Percentiles rank a stretch among this genome's conserved stretches.
Conservation (phyloP, 2,888 invertebrate species). For the Timema podura region DNA sequence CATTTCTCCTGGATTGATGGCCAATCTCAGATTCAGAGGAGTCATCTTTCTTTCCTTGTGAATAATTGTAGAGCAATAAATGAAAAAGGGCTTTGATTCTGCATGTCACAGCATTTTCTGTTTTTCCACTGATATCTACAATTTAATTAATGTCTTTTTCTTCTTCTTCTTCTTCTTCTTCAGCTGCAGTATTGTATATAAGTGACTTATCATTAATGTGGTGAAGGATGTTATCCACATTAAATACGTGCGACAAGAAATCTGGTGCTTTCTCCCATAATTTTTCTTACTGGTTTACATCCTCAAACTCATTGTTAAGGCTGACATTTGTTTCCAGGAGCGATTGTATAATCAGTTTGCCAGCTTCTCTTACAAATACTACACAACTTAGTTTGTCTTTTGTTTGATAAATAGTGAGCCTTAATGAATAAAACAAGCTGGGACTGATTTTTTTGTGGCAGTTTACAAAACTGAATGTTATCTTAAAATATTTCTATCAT, state of each 20-base stretch:
- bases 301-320: not conserved
- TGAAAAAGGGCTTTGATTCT: not conserved
- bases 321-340: not conserved
- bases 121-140: not conserved
- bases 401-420: not conserved
- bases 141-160: not conserved
- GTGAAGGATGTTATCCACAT: not conserved
- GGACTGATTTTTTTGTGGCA: not conserved
- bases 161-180: not conserved
- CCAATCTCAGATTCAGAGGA: not conserved
- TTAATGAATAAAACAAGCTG: not conserved
- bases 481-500: not conserved
- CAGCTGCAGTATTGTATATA: not conserved
- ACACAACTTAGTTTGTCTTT: not conserved
- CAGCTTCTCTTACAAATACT: not conserved
- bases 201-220: not conserved
- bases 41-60: not conserved
- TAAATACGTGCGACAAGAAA: not conserved
- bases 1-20: conserved; percentile 7
- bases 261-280: not conserved
- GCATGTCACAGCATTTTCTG: not conserved
- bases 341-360: not conserved
- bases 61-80: not conserved
- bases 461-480: not conserved
- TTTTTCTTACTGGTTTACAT: conserved; percentile 1